These are phyloP conservation scores for Sturnus vulgaris DNA, from an alignment of 2,113 vertebrate genomes.

Conservation along the genomic window DNA sequence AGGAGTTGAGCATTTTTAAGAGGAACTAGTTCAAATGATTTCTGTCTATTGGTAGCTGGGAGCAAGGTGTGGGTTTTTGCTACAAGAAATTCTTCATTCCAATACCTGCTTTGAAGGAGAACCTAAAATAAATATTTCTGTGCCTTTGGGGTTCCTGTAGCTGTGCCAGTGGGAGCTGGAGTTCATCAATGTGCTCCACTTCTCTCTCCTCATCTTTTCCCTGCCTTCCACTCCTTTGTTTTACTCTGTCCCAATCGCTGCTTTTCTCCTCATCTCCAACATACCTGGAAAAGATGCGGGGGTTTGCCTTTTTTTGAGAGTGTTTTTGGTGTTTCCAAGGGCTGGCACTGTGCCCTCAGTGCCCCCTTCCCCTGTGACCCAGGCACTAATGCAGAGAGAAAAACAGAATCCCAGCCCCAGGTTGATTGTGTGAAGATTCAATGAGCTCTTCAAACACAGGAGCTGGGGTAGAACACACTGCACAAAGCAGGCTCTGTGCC, in stretches of 20 bases:
- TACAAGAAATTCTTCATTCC: not conserved
- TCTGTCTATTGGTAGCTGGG: not conserved
- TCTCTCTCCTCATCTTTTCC: not conserved
- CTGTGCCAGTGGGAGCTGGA: not conserved
- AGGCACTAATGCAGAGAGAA: not conserved
- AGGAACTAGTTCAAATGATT: not conserved
- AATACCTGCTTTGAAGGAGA: not conserved
- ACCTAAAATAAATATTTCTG: not conserved
- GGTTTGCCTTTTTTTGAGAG: not conserved
- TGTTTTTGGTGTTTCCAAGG: not conserved
- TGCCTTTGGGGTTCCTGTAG: not conserved
- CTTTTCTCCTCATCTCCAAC: not conserved
- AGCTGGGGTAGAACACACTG: not conserved
- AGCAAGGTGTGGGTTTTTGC: not conserved
- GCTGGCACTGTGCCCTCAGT: rapidly evolving
- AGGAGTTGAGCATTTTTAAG: not conserved
- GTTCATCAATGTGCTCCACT: not conserved
- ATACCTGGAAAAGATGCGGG: not conserved
- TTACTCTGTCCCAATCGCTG: not conserved
- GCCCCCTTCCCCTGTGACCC: not conserved
- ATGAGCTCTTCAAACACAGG: not conserved
- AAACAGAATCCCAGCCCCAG: not conserved
- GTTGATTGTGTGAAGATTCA: not conserved
- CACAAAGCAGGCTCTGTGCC: not conserved
- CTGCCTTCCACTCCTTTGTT: not conserved